Base-by-base conservation (phyloP, 2,113 vertebrate genomes). In the Balaenoptera acutorostrata region DNA sequence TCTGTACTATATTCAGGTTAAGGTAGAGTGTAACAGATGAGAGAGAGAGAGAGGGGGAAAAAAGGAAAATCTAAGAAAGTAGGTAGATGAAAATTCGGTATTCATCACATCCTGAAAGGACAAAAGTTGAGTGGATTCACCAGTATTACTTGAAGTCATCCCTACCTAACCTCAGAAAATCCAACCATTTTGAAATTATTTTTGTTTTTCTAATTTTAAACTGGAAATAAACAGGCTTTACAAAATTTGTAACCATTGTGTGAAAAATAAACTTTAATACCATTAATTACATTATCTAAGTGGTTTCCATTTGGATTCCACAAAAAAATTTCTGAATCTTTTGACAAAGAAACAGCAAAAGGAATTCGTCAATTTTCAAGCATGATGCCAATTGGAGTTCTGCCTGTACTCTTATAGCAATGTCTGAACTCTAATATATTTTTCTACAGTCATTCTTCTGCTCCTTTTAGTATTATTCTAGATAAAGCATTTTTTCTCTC, bases 121-220 rank as follows among this genome's bases (percentile, higher is more conserved):
- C 2, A 59, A 63, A 66, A 68, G 68, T 83, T 75, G 61, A 59
- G 14, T 2, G 11, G 13, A 66, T 68, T 93, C 20, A 57, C 39
- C 20, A 75, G 20, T 49, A 68, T 39, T 68, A 83, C 36, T 88
- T 75, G 41, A 88, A 61, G 75, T 36, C 59, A 82, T 57, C 46
- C 33, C n/a, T 74, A 74, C 29, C 72, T 75, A 75, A 74, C 41
- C 75, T 46, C 74, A 88, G 66, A 74, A 88, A 88, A 87, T 66
- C 18, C 33, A 66, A n/a, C 21, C 33, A 21, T 95, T 74, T 17
- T 36, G 20, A 74, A 66, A 41, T 29, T 57, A 41, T 88, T 83
- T 83, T 33, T 66, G n/a, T 71, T 66, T 82, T 36, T 33, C 68
- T 59, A 61, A 59, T 88, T 68, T 88, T 59, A 77, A 92, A 39